A percentile compares a stretch with the other conserved stretches of the same genome.
These are phyloP conservation scores for Dromiciops gliroides DNA, from an alignment of 2,113 vertebrate genomes.

Conservation along the genomic window DNA sequence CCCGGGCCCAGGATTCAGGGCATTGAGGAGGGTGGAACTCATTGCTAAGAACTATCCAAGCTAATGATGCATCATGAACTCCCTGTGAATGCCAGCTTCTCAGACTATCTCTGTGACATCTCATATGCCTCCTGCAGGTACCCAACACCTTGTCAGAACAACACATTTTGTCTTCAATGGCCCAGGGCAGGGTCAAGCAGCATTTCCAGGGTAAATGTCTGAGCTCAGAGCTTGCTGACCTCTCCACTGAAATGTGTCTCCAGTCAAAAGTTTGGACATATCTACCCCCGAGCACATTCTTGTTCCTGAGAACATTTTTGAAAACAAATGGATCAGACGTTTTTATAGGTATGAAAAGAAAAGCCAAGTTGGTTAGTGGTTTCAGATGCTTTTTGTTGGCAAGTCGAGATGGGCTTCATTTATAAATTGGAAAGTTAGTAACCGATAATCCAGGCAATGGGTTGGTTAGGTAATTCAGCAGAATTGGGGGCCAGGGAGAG, in stretches of 20 bases:
- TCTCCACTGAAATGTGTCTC: conserved; percentile 40
- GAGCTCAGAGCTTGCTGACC: conserved; percentile 29
- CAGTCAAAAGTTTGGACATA: conserved; percentile 59
- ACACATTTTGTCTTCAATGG: background rate
- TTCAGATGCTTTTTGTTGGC: conserved; percentile 79
- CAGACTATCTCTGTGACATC: background rate
- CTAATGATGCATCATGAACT: background rate
- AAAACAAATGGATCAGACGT: conserved; percentile 76
- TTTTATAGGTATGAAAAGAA: conserved; percentile 77
- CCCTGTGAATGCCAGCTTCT: background rate
- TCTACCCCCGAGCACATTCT: conserved; percentile 67
- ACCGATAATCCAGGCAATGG: conserved; percentile 60
- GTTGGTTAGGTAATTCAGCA: conserved; percentile 34
- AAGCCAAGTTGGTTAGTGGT: conserved; percentile 75
- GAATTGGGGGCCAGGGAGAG: background rate
- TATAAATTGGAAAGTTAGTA: conserved; percentile 64
- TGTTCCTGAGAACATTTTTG: conserved; percentile 75
- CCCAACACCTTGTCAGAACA: background rate
- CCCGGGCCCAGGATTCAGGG: background rate
- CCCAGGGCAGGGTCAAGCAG: background rate
- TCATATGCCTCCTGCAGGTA: background rate
- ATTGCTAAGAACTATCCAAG: background rate
- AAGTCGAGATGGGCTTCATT: conserved; percentile 66
- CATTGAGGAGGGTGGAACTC: background rate
- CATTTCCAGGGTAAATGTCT: conserved; percentile 16